phyloP scores from a whole-genome alignment of 2,797 vertebrate genomes.

The Anguilla megastoma region DNA sequence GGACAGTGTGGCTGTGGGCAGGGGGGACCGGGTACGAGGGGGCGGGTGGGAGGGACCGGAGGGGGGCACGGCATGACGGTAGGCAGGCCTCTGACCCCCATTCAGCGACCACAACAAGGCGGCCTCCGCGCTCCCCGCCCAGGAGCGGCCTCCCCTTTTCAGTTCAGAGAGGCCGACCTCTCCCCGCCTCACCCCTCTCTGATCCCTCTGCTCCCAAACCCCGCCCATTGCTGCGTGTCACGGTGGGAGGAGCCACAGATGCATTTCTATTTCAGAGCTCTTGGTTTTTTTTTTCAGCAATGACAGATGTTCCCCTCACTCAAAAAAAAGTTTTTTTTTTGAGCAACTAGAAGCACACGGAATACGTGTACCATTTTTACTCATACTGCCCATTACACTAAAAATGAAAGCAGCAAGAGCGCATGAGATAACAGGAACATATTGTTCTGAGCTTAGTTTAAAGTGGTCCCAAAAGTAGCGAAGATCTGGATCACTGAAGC shows the following conservation, averaged over 20 bases:
- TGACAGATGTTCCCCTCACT: slow-evolving; percentile 24
- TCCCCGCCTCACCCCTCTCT: background rate
- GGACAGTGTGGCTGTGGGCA: slow-evolving; percentile 63
- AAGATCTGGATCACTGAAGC: background rate
- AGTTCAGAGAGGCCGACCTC: slow-evolving; percentile 13
- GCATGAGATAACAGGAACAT: background rate
- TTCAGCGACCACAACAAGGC: slow-evolving; percentile 33
- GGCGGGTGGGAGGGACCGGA: background rate
- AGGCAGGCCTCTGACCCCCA: slow-evolving; percentile 25
- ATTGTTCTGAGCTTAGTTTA: background rate
- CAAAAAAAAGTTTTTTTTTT: background rate
- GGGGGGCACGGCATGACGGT: slow-evolving; percentile 1
- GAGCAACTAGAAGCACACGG: background rate
- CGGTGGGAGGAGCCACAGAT: slow-evolving; percentile 15
- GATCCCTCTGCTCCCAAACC: background rate
- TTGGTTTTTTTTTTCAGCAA: background rate
- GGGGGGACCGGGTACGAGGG: slow-evolving; percentile 38
- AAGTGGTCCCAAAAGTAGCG: background rate
- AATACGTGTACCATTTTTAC: background rate
- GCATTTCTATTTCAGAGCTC: background rate
- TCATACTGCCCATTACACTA: background rate
- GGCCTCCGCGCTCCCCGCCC: background rate
- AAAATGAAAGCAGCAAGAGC: background rate
- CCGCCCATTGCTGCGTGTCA: slow-evolving; percentile 12
- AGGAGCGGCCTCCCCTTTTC: slow-evolving; percentile 1